Conservation (phyloP, 2,113 vertebrate species). For the Heterocephalus glaber region DNA sequence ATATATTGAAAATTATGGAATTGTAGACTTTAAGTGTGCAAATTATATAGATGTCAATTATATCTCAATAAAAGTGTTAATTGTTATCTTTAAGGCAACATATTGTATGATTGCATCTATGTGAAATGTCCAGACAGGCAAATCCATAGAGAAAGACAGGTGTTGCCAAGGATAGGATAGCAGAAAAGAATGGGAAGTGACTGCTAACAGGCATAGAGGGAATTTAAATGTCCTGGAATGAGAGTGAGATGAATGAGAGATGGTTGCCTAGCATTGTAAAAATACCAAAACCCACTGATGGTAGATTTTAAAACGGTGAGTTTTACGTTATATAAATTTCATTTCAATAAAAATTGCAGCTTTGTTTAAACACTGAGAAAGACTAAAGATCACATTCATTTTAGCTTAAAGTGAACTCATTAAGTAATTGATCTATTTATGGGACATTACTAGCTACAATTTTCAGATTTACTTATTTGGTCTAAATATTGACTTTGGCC, state of each 20-base stretch:
- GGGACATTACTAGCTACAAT: not conserved
- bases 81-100: not conserved
- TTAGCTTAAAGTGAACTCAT: not conserved
- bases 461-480: slow-evolving; percentile 13
- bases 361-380: not conserved
- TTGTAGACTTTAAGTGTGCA: not conserved
- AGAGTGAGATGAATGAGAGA: not conserved
- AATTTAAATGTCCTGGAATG: not conserved
- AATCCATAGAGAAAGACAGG: not conserved
- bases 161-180: not conserved
- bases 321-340: not conserved
- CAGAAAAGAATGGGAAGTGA: not conserved
- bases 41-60: not conserved
- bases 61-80: not conserved
- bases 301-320: not conserved
- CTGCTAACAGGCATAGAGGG: not conserved
- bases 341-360: not conserved
- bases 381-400: not conserved
- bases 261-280: not conserved
- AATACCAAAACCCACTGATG: not conserved
- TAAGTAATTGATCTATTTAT: not conserved
- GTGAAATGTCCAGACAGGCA: not conserved
- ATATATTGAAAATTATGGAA: not conserved
- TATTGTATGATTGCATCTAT: not conserved
- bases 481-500: not conserved